Evolutionary conservation across 1,140 invertebrate species (phyloP), one percentile per base, ranked within the genome.

Genomic region (Cyclargus thomasi): DNA sequence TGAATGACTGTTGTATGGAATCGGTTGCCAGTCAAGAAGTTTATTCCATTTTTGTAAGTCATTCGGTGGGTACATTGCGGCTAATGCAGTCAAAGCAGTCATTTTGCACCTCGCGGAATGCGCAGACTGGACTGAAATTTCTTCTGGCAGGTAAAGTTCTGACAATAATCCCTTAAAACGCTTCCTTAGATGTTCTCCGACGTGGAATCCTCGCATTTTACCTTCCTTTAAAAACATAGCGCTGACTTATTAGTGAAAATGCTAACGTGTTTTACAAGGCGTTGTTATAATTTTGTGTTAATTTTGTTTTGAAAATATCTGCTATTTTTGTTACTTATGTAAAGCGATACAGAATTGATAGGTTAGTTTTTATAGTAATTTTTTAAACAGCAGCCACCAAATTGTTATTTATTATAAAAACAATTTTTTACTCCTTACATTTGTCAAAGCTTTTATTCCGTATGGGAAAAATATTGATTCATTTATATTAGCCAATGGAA

Each of bases 361-460:
- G 39, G 4, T 47, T 47, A 47, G 39, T 47, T 47, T 47, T 47
- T 8, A 0, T 4, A 29, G 29, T 29, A 7, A 8, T 47, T 47
- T 14, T 47, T 3, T 14, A 47, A 16, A 47, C 11, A 47, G 11
- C 11, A 7, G 39, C 14, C 39, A 47, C 14, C 8, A 16, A 47
- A 47, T 16, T 47, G 39, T 47, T 8, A 47, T 3, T 47, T 8
- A 8, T 39, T 39, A 39, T 11, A 39, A 14, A 11, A 39, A 39
- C 11, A 14, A 14, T 11, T 4, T 1, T 39, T 11, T 11, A 11
- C 14, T 20, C 69, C 91, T 93, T 91, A 95, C 95, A 73, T 93
- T 93, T 0, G 95, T 95, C 16, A 96, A 82, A 69, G 94, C 93
- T 53, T 94, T 94, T 65, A 92, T 91, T 8, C 95, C 95, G 71